phyloP scores from a whole-genome alignment of 2,113 vertebrate genomes.

The Cricetomys ansorgei region DNA sequence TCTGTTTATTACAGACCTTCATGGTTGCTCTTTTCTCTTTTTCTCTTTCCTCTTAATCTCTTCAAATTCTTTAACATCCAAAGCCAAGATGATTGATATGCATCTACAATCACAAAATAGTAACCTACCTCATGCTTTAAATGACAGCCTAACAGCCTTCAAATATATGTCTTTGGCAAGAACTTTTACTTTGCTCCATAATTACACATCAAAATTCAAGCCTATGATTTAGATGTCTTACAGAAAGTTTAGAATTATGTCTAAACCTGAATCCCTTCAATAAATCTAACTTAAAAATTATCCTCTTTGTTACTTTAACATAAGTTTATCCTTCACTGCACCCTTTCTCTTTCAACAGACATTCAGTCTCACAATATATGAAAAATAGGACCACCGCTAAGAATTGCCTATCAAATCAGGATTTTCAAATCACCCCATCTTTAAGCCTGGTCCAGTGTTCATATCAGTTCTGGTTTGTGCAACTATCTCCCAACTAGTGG shows the following conservation, averaged over 20 bases:
- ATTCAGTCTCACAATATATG: not conserved
- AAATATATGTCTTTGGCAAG: not conserved
- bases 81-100: not conserved
- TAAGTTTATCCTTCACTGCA: not conserved
- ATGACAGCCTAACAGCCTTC: not conserved
- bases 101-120: not conserved
- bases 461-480: not conserved
- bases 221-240: not conserved
- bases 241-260: not conserved
- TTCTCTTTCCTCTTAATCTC: not conserved
- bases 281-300: not conserved
- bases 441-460: not conserved
- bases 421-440: not conserved
- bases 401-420: not conserved
- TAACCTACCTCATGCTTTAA: not conserved
- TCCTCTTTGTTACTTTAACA: not conserved
- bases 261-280: not conserved
- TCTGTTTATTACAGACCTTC: not conserved
- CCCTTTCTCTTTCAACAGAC: not conserved
- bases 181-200: not conserved
- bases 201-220: not conserved
- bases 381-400: not conserved
- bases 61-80: not conserved
- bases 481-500: not conserved
- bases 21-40: not conserved